Evolutionary conservation across 1,140 invertebrate species (phyloP).

Genomic region (Sinonovacula constricta): DNA sequence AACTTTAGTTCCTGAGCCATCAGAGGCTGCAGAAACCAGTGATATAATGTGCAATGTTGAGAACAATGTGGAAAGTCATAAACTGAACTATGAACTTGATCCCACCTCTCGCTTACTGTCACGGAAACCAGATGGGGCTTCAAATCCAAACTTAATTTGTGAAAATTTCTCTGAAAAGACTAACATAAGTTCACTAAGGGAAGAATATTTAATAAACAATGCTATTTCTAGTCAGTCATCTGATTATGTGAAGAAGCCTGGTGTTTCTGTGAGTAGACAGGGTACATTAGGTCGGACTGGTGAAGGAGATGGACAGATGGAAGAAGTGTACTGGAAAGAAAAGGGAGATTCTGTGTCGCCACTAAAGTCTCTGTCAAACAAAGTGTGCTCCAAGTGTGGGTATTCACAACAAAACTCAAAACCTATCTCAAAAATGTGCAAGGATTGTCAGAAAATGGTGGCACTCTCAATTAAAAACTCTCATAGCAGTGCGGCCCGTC

Average conservation of each 20-base stretch:
- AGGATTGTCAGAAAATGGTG: constrained; percentile 54
- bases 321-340: background rate
- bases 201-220: constrained; percentile 60
- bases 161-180: constrained; percentile 58
- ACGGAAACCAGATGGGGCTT: constrained; percentile 92
- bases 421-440: constrained; percentile 55
- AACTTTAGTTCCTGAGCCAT: constrained; percentile 54
- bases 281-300: constrained; percentile 13
- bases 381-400: constrained; percentile 55
- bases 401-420: constrained; percentile 53
- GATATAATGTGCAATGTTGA: constrained; percentile 30
- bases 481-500: constrained; percentile 42
- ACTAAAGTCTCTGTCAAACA: constrained; percentile 59
- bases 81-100: constrained; percentile 43
- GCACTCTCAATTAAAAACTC: constrained; percentile 48
- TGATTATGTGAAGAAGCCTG: constrained; percentile 32
- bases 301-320: constrained; percentile 29
- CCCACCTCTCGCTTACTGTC: constrained; percentile 56
- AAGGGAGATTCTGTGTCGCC: constrained; percentile 26
- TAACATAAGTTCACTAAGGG: constrained; percentile 47
- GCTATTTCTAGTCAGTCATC: constrained; percentile 60
- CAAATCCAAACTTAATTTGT: constrained; percentile 88
- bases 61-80: background rate
- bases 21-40: background rate
- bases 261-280: background rate